A percentile compares a stretch with the other conserved stretches of the same genome.
These are phyloP conservation scores for Panopea generosa DNA, from an alignment of 2,888 invertebrate genomes.

Conservation along the genomic window DNA sequence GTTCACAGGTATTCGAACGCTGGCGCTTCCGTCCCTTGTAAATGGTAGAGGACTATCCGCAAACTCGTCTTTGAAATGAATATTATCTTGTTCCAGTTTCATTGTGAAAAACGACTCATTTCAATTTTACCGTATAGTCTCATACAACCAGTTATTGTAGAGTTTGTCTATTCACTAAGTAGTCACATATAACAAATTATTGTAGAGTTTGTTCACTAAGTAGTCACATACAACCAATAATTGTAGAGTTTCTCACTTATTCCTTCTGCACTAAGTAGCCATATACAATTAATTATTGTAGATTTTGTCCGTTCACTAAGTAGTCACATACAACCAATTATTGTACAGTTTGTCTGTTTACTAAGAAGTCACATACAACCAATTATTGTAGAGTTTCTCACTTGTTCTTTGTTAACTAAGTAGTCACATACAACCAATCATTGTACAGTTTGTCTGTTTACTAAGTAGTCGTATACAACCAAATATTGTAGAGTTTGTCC, in stretches of 20 bases:
- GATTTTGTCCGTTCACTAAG: no score
- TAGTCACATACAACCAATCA: no score
- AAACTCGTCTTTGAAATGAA: conserved; percentile 31
- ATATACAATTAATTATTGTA: neutral
- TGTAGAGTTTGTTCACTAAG: neutral
- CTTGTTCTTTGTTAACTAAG: no score
- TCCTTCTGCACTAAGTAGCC: no score
- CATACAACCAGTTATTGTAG: neutral
- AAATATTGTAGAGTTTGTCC: neutral
- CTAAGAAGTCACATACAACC: neutral
- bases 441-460: no score
- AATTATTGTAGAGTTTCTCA: no score
- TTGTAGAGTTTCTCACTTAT: no score
- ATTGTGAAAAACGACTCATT: conserved; percentile 1
- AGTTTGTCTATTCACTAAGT: neutral
- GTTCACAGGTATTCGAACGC: conserved; percentile 42
- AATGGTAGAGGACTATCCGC: conserved; percentile 44
- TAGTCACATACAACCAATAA: neutral
- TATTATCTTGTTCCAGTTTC: conserved; percentile 23
- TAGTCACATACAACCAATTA: neutral
- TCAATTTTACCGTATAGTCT: neutral
- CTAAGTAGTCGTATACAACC: neutral
- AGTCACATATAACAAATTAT: neutral
- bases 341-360: neutral
- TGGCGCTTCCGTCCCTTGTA: conserved; percentile 37